phyloP scores from a whole-genome alignment of 2,113 vertebrate species.

The Myiozetetes cayanensis region DNA sequence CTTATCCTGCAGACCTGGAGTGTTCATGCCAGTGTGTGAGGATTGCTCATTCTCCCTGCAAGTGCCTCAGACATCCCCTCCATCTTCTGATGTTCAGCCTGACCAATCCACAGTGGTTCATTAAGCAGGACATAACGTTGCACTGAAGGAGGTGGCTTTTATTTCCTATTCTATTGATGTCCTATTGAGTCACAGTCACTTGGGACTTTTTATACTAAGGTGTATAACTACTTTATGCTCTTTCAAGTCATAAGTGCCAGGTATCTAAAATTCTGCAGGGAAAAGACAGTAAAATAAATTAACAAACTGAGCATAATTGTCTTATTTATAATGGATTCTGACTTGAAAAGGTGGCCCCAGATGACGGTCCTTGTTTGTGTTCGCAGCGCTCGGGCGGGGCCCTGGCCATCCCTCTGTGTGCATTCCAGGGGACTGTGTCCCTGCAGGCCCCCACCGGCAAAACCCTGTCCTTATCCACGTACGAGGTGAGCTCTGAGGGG shows the following conservation, averaged over 20 bases:
- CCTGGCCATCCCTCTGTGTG: constrained; percentile 89
- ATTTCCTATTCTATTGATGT: not conserved
- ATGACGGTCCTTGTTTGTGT: not conserved
- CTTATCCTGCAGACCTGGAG: not conserved
- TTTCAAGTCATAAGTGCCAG: not conserved
- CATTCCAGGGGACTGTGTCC: constrained; percentile 95
- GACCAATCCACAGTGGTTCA: not conserved
- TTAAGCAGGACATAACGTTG: not conserved
- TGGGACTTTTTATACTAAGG: not conserved
- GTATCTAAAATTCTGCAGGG: not conserved
- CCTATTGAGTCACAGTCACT: not conserved
- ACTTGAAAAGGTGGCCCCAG: not conserved
- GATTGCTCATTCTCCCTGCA: not conserved
- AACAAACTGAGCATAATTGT: too few species aligned
- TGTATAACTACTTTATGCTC: not conserved
- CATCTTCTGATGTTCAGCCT: not conserved
- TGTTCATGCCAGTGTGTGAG: not conserved
- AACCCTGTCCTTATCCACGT: constrained; percentile 94
- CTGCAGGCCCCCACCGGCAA: constrained; percentile 93
- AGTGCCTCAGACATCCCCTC: not conserved
- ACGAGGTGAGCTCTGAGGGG: constrained; percentile 94
- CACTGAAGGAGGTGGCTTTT: not conserved
- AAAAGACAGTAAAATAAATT: not conserved
- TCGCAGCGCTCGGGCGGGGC: constrained; percentile 80
- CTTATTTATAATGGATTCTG: not conserved